Evolutionary conservation across 2,113 vertebrate species (phyloP), one percentile per base, ranked within the genome.

Genomic region (Passer montanus): DNA sequence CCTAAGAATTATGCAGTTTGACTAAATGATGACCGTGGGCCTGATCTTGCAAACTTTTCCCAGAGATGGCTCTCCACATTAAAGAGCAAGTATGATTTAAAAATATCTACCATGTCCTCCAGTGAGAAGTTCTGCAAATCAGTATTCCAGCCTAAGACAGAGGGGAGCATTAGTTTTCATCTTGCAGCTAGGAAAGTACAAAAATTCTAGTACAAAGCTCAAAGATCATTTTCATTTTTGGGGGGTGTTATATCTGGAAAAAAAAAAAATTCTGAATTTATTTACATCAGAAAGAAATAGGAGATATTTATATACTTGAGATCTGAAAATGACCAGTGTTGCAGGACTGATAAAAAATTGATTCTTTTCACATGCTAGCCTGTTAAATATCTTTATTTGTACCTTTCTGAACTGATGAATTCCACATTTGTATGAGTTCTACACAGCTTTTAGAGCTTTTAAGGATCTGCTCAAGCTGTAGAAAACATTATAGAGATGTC

Each of bases 11-110:
- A 89, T 69, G 72, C 69, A 93, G 66, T 89, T 95, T 94, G 83
- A 90, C 75, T 95, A 87, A 94, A 94, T 2, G 13, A 94, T 94
- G 94, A 94, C 82, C 1, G 11, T 91, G 70, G 69, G 67, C 89
- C 74, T 95, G 80, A 77, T 93, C 80, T 79, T 70, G 37, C 53
- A 95, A 89, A 92, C 74, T 87, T 94, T 94, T 94, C 77, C 52
- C 89, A 91, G 91, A 72, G 30, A 81, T 84, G 79, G 37, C 7
- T 95, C 52, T 94, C 49, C 55, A 94, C 85, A 69, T 79, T 88
- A 55, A 92, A 92, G 41, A 78, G 26, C 37, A 90, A 93, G n/a
- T 11, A 63, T 0, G 2, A 41, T 84, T 87, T 93, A 20, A 91
- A 96, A 90, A 85, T 56, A 89, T 24, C 43, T 77, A 35, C 39